These are phyloP conservation scores for Daubentonia madagascariensis DNA, from an alignment of 2,113 vertebrate species.

Conservation along the genomic window DNA sequence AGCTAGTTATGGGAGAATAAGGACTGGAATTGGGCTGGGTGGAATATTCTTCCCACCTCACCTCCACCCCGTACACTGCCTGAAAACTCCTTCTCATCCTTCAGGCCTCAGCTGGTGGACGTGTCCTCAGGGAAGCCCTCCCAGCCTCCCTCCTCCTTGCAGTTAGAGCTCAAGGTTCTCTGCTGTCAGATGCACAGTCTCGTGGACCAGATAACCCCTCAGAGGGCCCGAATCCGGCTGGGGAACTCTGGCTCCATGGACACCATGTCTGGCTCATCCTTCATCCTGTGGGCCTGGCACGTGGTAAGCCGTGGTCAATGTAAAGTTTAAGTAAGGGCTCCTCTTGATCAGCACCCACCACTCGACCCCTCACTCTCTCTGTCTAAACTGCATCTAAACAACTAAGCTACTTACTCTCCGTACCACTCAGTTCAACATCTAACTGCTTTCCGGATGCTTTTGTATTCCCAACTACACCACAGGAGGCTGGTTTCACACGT, in stretches of 20 bases:
- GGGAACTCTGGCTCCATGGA: too few relatives aligned
- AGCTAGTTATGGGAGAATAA: background rate
- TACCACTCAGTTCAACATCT: background rate
- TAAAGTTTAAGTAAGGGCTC: background rate
- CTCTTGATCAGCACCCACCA: background rate
- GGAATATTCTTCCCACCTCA: background rate
- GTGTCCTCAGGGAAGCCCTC: background rate
- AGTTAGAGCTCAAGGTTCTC: background rate
- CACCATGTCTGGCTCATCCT: background rate
- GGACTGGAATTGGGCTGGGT: background rate
- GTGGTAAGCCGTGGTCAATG: background rate
- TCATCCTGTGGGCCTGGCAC: fast-evolving
- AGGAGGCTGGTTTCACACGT: fast-evolving
- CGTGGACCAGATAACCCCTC: background rate
- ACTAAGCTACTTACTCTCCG: background rate
- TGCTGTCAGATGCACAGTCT: background rate
- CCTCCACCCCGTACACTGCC: background rate
- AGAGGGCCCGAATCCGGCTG: background rate
- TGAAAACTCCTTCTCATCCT: background rate
- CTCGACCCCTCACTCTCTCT: background rate
- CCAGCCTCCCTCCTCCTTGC: background rate
- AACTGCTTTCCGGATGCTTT: background rate
- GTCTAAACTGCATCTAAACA: background rate
- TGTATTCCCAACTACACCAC: background rate
- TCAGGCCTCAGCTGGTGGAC: background rate